Evolutionary conservation across 2,797 vertebrate species (phyloP).

Genomic region (Propithecus deckenii): DNA sequence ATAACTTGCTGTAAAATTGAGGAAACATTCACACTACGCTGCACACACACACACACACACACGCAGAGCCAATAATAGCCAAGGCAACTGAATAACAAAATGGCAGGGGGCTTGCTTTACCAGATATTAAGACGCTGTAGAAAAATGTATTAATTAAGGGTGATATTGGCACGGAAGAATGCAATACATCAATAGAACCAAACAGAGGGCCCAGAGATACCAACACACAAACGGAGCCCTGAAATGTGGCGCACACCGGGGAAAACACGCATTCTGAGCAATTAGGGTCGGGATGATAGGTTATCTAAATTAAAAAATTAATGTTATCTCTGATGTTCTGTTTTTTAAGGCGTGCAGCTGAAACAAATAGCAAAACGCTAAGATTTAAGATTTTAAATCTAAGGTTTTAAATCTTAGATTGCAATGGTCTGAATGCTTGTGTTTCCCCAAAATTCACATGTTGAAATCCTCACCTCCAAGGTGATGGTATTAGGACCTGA

Average conservation of each 20-base stretch:
- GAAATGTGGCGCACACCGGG: background rate
- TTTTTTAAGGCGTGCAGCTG: background rate
- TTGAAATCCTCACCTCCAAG: background rate
- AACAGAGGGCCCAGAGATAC: background rate
- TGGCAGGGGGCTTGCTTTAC: background rate
- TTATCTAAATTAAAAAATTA: background rate
- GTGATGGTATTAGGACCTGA: background rate
- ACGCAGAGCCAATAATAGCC: background rate
- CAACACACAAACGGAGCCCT: background rate
- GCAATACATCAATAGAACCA: background rate
- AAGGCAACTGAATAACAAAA: constrained; percentile 3
- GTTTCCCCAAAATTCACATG: background rate
- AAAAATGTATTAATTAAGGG: background rate
- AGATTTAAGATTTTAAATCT: background rate
- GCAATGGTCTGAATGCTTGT: background rate
- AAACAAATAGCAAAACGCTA: background rate
- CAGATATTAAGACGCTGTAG: background rate
- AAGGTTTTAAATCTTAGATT: background rate
- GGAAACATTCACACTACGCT: background rate
- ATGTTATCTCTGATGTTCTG: background rate
- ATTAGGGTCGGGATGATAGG: background rate
- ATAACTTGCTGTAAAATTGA: constrained; percentile 25
- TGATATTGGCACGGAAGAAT: background rate
- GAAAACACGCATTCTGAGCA: background rate
- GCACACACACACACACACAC: background rate